Base-by-base conservation (phyloP, 53 echinoderm and acorn worm species). In the Actinopyga echinites region DNA sequence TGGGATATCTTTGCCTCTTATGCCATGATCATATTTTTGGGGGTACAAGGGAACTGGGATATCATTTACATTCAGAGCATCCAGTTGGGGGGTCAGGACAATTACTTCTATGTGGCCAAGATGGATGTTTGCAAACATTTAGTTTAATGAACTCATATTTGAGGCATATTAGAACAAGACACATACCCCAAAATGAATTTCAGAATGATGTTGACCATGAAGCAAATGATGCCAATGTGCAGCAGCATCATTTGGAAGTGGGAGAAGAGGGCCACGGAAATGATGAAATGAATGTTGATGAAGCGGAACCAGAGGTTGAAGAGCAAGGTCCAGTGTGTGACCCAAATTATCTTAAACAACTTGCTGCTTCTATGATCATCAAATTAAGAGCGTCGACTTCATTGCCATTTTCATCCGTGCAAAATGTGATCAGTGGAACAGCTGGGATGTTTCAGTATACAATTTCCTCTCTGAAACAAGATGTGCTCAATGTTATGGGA, bases 81-180 rank as follows among this genome's bases (percentile, higher is more conserved):
- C 59, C 59, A 58, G 59, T 58, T n/a, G 59, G 59, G 26, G 59
- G 59, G 5, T 58, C 59, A 5, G 59, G 59, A 58, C 59, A 58
- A 58, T 23, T 58, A 58, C 26, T 58, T 58, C 74, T 37, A n/a
- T 74, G 74, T 74, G 74, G 74, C 74, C 74, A 74, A 74, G 74
- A 74, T 74, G 74, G 74, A 19, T 74, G 74, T 35, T 40, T 36
- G 74, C 8, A 74, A 40, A 74, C 74, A 34, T 74, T 74, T 23
- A 74, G 36, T 25, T 74, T 74, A 40, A 74, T 74, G 10, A 74
- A 74, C 12, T 74, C 74, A 35, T 74, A 74, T 74, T 74, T 74
- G 38, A 74, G 42, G 44, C 74, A 74, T 40, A 74, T 74, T 11
- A 34, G 74, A 34, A 74, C 36, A 22, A 36, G 9, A 36, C 74